Evolutionary conservation across 2,113 vertebrate genomes (phyloP), one percentile per base, ranked within the genome.

Genomic region (Percopsis transmontana): DNA sequence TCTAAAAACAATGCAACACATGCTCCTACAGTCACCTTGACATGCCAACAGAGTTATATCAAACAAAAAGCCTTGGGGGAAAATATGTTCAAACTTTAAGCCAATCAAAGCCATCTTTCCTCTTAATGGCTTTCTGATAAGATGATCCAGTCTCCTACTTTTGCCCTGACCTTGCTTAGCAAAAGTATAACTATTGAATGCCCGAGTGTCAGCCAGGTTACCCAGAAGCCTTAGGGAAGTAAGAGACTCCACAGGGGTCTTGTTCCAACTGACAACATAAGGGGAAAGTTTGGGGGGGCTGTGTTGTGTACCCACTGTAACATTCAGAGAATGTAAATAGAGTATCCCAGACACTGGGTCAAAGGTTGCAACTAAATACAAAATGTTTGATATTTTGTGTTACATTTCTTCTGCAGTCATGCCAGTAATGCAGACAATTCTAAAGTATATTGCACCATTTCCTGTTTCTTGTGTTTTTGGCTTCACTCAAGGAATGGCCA

Each of bases 251-350:
- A 39, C 45, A 2, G 61, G 42, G 64, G 14, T 42, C 21, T 24
- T 11, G 58, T 27, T 81, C 79, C 77, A 77, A 81, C 57, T 79
- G 44, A 40, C 41, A 67, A 68, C 72, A 83, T 56, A 83, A 70
- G 72, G 52, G 42, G 23, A 54, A 45, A 44, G 55, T 27, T 41
- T 39, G 53, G 58, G 62, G 20, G 18, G n/a, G 70, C 42, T 67
- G 56, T 62, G 84, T 77, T 68, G 27, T 64, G 44, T 55, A 27
- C 21, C 62, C 8, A 18, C 19, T 14, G 20, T 19, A 19, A 57
- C 21, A 50, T 23, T 58, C 60, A 75, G 23, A 11, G n/a, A 7
- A 53, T 41, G 39, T 13, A 61, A 1, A 10, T 41, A 44, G 48
- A 44, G 23, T 11, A n/a, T 7, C 24, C 15, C 18, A 57, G 15